Percentiles rank a stretch among this genome's conserved stretches.
These are phyloP conservation scores for Chironomus riparius DNA, from an alignment of 2,888 invertebrate genomes.

Conservation along the genomic window DNA sequence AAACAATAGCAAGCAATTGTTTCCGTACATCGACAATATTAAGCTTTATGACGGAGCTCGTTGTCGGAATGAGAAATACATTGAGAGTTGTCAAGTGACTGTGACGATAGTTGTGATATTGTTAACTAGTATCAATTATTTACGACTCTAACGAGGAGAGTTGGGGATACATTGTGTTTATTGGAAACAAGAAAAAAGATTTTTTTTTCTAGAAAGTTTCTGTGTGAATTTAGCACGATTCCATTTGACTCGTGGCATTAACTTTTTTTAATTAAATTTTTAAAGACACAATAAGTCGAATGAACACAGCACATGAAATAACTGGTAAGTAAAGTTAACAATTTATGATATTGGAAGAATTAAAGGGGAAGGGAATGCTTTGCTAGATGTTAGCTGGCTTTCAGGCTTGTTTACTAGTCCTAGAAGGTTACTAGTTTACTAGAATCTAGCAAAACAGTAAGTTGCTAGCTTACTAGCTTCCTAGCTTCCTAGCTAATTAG, in stretches of 20 bases:
- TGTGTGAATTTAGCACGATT: no score
- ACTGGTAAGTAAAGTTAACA: conserved; percentile 2
- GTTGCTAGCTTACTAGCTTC: no score
- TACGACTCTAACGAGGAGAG: background rate
- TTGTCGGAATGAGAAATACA: background rate
- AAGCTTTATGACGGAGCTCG: background rate
- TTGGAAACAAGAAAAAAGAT: no score
- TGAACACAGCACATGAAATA: conserved; percentile 9
- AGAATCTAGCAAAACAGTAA: no score
- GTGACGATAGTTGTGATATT: background rate
- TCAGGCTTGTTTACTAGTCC: no score
- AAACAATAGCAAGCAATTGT: background rate
- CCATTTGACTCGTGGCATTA: background rate
- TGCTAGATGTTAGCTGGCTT: no score
- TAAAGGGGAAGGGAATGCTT: no score
- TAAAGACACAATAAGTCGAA: background rate
- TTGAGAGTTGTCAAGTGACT: background rate
- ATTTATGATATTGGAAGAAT: no score
- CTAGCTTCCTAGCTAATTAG: no score
- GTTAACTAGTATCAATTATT: conserved; percentile 12
- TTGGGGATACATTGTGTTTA: no score
- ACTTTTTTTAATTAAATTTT: background rate
- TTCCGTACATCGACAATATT: background rate
- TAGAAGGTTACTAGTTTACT: no score
- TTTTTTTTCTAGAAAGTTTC: no score